A percentile compares a stretch with the other conserved stretches of the same genome.
Conservation (phyloP, 2,113 vertebrate genomes). For the Menura novaehollandiae region DNA sequence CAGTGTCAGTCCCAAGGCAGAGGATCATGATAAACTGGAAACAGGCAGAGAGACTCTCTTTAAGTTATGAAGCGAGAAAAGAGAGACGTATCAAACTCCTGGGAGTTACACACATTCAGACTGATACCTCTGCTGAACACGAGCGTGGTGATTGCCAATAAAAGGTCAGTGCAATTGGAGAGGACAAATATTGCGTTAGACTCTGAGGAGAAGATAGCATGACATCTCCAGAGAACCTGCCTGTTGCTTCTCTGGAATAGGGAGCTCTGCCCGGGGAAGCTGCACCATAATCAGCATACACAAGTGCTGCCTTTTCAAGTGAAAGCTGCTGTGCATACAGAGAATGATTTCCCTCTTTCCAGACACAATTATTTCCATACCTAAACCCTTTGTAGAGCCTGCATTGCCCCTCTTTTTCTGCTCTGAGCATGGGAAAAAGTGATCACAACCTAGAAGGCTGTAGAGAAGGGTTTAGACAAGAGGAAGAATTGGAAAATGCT, state of each 20-base stretch:
- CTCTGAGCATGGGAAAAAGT: background rate
- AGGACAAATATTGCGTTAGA: background rate
- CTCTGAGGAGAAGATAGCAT: background rate
- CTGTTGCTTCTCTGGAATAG: background rate
- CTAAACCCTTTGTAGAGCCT: background rate
- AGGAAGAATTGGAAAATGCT: background rate
- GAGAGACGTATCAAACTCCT: background rate
- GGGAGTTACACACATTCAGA: background rate
- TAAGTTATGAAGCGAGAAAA: background rate
- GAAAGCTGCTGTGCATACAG: background rate
- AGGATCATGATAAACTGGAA: conserved; percentile 43
- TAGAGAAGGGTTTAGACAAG: background rate
- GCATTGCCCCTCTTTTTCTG: background rate
- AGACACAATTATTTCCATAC: background rate
- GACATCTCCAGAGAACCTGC: background rate
- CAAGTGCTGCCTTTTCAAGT: background rate
- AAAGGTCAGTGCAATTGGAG: background rate
- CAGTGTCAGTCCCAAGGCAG: conserved; percentile 36
- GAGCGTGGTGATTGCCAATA: background rate
- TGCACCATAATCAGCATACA: background rate
- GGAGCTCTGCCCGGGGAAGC: background rate
- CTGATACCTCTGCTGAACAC: background rate
- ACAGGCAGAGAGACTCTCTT: background rate
- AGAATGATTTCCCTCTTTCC: background rate
- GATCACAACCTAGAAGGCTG: background rate